A percentile compares a stretch with the other conserved stretches of the same genome.
phyloP scores from a whole-genome alignment of 2,113 vertebrate genomes.

The Vulpes lagopus region DNA sequence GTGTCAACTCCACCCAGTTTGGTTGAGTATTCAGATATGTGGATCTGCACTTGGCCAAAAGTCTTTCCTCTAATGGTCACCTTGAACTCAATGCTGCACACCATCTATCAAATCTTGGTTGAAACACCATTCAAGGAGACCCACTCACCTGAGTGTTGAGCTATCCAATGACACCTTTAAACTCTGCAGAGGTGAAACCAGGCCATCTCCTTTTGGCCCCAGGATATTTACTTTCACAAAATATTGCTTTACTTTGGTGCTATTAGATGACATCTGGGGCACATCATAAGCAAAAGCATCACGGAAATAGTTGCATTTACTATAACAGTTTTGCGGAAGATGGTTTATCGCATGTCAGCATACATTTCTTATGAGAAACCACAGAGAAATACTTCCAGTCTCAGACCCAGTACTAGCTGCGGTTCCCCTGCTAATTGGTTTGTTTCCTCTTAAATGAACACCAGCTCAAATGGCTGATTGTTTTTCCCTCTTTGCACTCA shows the following conservation, averaged over 20 bases:
- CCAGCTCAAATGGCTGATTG: neutral
- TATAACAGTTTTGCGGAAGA: neutral
- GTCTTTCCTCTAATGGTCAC: neutral
- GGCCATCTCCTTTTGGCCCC: neutral
- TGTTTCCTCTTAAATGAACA: conserved; percentile 1
- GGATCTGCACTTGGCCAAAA: neutral
- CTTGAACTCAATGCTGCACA: neutral
- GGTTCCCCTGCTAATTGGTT: neutral
- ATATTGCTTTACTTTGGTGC: neutral
- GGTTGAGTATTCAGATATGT: neutral
- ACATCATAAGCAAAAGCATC: neutral
- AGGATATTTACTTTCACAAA: neutral
- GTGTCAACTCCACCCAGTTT: neutral
- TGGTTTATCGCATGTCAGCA: neutral
- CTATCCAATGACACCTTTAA: neutral
- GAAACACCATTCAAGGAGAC: neutral
- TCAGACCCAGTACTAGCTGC: neutral
- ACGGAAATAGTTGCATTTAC: neutral
- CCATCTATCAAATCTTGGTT: neutral
- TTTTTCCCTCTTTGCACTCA: neutral
- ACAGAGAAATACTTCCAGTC: neutral
- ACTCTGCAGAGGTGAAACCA: neutral
- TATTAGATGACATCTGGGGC: neutral
- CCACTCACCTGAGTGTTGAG: neutral
- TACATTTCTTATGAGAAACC: neutral